These are phyloP conservation scores for Drosophila athabasca DNA, from an alignment of 1,140 invertebrate species.

Conservation along the genomic window DNA sequence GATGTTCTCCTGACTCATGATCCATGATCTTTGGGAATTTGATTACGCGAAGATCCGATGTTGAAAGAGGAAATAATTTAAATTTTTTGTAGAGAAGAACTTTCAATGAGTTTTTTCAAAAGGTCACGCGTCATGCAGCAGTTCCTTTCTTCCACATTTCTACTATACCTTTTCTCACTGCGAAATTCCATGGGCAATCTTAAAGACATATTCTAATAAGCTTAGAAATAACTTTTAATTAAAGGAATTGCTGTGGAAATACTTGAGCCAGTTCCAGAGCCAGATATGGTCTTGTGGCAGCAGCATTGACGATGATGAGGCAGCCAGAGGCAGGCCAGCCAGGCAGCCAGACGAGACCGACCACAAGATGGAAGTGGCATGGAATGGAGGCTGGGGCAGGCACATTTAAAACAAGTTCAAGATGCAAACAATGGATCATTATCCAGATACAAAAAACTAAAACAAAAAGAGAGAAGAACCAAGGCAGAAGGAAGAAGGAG, in stretches of 20 bases:
- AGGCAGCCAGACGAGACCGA: slow-evolving; percentile 1
- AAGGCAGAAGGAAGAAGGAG: slow-evolving; percentile 34
- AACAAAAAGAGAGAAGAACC: slow-evolving; percentile 21
- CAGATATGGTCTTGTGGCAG: slow-evolving; percentile 43
- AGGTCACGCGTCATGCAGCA: no score
- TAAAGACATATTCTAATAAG: slow-evolving; percentile 48
- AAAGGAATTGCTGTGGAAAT: slow-evolving; percentile 36
- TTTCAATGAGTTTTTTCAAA: no score
- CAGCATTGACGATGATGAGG: slow-evolving; percentile 61
- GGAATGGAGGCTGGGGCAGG: slow-evolving; percentile 30
- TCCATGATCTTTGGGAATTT: no score
- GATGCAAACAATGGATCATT: slow-evolving; percentile 82
- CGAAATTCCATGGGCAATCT: no score
- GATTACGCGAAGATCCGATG: background rate
- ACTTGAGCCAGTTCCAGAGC: slow-evolving; percentile 42
- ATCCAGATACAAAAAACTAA: slow-evolving; percentile 62
- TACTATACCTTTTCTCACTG: no score
- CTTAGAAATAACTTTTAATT: slow-evolving; percentile 61
- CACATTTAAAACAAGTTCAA: slow-evolving; percentile 81
- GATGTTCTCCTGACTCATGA: no score
- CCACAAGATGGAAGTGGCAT: slow-evolving; percentile 53
- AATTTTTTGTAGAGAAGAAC: no score
- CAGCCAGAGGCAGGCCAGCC: slow-evolving; percentile 18
- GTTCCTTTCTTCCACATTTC: no score
- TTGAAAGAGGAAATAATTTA: background rate